Percentiles rank a stretch among this genome's conserved stretches.
phyloP scores from a whole-genome alignment of 2,113 vertebrate genomes.

The Trochalopteron elliotii region DNA sequence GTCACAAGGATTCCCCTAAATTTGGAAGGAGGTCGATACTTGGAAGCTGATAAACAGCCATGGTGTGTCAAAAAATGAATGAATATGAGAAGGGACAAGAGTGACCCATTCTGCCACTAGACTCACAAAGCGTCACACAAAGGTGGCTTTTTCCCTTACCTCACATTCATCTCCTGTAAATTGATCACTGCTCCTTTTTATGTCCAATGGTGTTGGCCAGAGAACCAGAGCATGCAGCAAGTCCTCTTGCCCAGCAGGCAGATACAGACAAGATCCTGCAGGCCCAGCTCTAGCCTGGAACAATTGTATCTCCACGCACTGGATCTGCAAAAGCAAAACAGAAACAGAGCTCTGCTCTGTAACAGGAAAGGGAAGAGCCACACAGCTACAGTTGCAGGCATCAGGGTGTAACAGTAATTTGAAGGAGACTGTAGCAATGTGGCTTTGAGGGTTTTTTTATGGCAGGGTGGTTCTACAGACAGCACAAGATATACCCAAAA shows the following conservation, averaged over 20 bases:
- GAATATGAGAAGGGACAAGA: neutral
- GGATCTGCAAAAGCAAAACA: neutral
- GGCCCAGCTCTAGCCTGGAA: neutral
- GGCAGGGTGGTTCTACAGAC: neutral
- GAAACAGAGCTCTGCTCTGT: neutral
- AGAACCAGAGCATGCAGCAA: conserved; percentile 65
- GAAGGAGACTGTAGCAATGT: neutral
- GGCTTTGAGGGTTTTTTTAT: neutral
- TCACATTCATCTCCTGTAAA: neutral
- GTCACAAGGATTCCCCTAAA: neutral
- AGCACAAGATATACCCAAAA: neutral
- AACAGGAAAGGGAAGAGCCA: neutral
- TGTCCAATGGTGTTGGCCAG: neutral
- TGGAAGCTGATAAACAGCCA: no score
- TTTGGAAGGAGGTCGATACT: accelerated
- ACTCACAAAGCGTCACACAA: neutral
- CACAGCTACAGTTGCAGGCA: neutral
- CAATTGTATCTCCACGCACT: neutral
- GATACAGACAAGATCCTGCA: neutral
- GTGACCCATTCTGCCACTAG: no score
- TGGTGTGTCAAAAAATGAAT: accelerated
- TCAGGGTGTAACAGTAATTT: neutral
- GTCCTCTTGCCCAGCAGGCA: conserved; percentile 38
- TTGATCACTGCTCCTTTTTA: neutral
- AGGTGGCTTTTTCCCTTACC: neutral